Evolutionary conservation across 2,888 invertebrate genomes (phyloP), one percentile per base, ranked within the genome.

Genomic region (Amphipyra tragopoginis): DNA sequence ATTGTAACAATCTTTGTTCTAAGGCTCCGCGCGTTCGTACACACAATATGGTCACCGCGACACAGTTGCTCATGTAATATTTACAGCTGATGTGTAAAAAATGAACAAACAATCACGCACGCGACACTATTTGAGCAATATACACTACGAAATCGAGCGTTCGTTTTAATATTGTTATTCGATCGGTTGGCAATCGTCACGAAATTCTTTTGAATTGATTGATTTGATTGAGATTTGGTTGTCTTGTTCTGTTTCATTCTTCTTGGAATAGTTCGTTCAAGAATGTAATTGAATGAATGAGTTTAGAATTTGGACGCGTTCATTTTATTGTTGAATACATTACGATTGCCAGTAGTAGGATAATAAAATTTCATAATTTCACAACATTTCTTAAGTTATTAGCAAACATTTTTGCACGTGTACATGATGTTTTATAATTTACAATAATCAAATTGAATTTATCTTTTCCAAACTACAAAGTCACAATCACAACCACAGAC

Each of bases 141-240:
- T 78, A 66, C 68, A 79, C 65, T 75, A 75, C 60, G 70, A 79
- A 80, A 81, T 79, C 66, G 67, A 69, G 60, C 65, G 78, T 80
- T 81, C 77, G 67, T 74, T 71, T 72, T 72, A 84, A 81, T 79
- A 81, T 76, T 82, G 72, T 75, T 78, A 78, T 78, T 78, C 80
- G 81, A 85, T 82, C 84, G 75, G 84, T 87, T 88, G 85, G 82
- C 86, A 84, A 86, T 86, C 85, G 84, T 85, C 86, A 81, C 73
- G 79, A 84, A 82, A 82, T 83, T 70, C 69, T 75, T 82, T 85
- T 86, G 75, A 74, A 85, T 87, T 88, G 88, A 89, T 89, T 88
- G 86, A 87, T 84, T 44, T 21, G 40, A 8, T 42, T 34, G 34
- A 29, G 29, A 43, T 15, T 68, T 69, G 69, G 72, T 77, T 79